These are phyloP conservation scores for Micronycteris hirsuta DNA, from an alignment of 2,113 vertebrate genomes.

Conservation along the genomic window DNA sequence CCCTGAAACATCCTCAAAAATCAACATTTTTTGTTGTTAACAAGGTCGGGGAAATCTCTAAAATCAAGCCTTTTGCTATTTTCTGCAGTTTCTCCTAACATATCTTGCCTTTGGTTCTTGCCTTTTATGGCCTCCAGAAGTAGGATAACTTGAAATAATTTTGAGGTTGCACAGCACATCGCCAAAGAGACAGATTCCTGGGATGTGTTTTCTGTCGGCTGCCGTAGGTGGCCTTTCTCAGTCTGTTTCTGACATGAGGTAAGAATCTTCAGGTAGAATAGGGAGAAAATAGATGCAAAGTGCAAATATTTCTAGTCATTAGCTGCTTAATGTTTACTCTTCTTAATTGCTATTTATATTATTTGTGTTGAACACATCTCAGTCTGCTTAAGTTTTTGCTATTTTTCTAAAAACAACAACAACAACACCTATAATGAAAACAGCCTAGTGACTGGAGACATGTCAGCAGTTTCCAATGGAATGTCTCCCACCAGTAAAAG, in stretches of 20 bases:
- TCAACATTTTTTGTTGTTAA: neutral
- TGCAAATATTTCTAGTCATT: neutral
- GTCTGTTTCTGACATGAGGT: neutral
- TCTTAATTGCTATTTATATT: neutral
- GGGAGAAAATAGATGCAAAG: neutral
- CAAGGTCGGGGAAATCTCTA: neutral
- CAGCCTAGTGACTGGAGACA: neutral
- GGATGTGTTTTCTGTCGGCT: neutral
- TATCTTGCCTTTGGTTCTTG: neutral
- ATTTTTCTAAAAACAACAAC: neutral
- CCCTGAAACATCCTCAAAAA: neutral
- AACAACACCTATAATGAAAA: neutral
- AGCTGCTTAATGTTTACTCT: neutral
- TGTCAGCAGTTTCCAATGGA: constrained; percentile 47
- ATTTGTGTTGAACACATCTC: neutral
- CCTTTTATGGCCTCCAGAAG: neutral
- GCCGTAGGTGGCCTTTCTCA: neutral
- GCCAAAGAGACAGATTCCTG: neutral
- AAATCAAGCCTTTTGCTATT: neutral
- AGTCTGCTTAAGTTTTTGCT: neutral
- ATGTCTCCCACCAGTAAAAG: constrained; percentile 29
- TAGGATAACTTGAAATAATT: neutral
- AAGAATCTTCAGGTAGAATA: neutral
- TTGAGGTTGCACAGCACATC: neutral
- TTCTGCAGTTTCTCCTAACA: neutral